Percentiles rank a stretch among this genome's conserved stretches.
Evolutionary conservation across 30 jellyfish, hydroid and myxozoan genomes (phyloP).

Genomic region (Aurelia aurita complex sp. Pacific): DNA sequence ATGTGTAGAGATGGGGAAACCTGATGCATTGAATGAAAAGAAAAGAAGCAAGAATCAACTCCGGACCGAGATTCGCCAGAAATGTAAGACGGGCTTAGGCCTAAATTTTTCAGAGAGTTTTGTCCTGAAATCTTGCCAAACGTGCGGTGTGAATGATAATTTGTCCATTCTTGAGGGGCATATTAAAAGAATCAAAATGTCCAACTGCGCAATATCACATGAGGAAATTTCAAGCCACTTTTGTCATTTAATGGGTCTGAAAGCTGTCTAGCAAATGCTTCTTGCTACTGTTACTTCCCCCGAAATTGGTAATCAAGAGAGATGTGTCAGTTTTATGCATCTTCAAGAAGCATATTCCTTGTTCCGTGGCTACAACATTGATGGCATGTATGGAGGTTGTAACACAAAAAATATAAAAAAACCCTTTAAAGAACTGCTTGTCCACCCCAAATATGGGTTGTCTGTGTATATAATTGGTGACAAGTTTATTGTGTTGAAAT

Average conservation of each 20-base stretch:
- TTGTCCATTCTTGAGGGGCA: slow-evolving; percentile 4
- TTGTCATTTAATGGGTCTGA: slow-evolving; percentile 13
- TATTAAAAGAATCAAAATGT: neutral
- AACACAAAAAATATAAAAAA: slow-evolving; percentile 6
- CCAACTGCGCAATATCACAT: neutral
- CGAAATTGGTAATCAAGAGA: neutral
- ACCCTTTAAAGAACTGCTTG: slow-evolving; percentile 16
- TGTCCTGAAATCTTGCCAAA: slow-evolving; percentile 18
- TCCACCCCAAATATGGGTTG: slow-evolving; percentile 24
- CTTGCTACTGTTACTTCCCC: slow-evolving; percentile 13
- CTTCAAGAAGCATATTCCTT: slow-evolving; percentile 11
- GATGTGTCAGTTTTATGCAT: slow-evolving; percentile 7
- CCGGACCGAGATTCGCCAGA: slow-evolving; percentile 13
- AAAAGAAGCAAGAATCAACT: neutral
- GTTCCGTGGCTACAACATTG: neutral
- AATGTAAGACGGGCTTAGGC: slow-evolving; percentile 18
- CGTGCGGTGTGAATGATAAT: slow-evolving; percentile 15
- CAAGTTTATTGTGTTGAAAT: slow-evolving; percentile 21
- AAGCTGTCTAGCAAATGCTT: slow-evolving; percentile 26
- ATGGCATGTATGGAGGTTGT: slow-evolving; percentile 10
- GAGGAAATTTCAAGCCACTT: slow-evolving; percentile 19
- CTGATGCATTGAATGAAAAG: neutral
- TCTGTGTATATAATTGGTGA: slow-evolving; percentile 7
- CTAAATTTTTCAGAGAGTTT: neutral
- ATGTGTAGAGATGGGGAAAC: slow-evolving; percentile 11